Conservation (phyloP, 2,797 vertebrate species). For the Protosalanx chinensis region DNA sequence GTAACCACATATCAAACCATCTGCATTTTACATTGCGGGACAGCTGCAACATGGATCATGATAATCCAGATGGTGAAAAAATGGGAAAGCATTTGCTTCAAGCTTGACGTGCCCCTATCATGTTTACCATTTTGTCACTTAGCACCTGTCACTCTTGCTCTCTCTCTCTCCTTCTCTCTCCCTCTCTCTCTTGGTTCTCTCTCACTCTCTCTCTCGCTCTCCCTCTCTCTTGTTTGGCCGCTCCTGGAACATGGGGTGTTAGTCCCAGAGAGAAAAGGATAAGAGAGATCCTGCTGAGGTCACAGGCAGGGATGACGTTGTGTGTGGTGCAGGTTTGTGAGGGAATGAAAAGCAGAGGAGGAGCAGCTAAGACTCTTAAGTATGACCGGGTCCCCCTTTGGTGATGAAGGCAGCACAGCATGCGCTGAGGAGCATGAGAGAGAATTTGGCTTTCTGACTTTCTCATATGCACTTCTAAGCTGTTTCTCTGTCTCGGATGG, state of each 20-base stretch:
- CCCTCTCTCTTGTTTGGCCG: neutral
- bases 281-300: conserved; percentile 54
- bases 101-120: conserved; percentile 33
- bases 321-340: conserved; percentile 41
- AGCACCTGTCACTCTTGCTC: conserved; percentile 16
- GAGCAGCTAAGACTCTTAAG: conserved; percentile 55
- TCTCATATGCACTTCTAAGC: conserved; percentile 70
- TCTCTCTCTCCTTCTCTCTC: neutral
- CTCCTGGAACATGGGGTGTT: conserved; percentile 36
- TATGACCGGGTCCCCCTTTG: conserved; percentile 51
- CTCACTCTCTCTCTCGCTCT: neutral
- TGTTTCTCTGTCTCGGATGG: conserved; percentile 41
- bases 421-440: conserved; percentile 47
- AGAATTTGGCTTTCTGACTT: conserved; percentile 54
- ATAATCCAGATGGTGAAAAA: conserved; percentile 29
- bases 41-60: conserved; percentile 19
- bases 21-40: conserved; percentile 61
- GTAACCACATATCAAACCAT: conserved; percentile 14
- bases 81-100: conserved; percentile 25
- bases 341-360: conserved; percentile 45
- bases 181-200: neutral
- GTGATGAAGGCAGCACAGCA: conserved; percentile 52
- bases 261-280: conserved; percentile 43
- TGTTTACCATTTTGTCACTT: conserved; percentile 42
- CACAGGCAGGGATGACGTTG: conserved; percentile 44